A percentile compares a stretch with the other conserved stretches of the same genome.
Conservation (phyloP, 2,797 vertebrate genomes). For the Botia kubotai region DNA sequence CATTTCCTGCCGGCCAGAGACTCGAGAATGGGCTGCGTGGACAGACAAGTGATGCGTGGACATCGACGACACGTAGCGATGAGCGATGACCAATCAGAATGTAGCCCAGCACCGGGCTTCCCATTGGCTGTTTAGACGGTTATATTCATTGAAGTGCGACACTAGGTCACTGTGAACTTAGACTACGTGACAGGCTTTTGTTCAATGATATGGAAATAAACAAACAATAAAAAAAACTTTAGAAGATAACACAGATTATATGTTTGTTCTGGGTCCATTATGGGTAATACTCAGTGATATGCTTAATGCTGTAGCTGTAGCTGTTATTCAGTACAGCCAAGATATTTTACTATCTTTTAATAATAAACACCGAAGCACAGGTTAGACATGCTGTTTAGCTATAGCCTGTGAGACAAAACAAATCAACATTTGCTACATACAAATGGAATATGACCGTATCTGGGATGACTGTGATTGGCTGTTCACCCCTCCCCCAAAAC, state of each 20-base stretch:
- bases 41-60: constrained; percentile 40
- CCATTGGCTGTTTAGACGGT: constrained; percentile 1
- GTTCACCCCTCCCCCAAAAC: not conserved
- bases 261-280: not conserved
- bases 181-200: not conserved
- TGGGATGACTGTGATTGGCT: constrained; percentile 5
- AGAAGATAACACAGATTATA: no score
- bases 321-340: not conserved
- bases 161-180: not conserved
- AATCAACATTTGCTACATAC: constrained; percentile 9
- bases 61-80: constrained; percentile 32
- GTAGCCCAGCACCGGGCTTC: constrained; percentile 8
- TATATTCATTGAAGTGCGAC: constrained; percentile 32
- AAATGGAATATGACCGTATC: constrained; percentile 33
- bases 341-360: not conserved
- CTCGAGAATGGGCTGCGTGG: constrained; percentile 27
- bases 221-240: not conserved
- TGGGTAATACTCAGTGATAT: not conserved
- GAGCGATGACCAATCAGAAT: constrained; percentile 37
- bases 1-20: constrained; percentile 17
- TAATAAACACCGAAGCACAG: not conserved
- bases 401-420: not conserved
- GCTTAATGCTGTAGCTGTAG: not conserved
- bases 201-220: not conserved
- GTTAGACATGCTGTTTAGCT: constrained; percentile 20